Percentiles rank a stretch among this genome's conserved stretches.
These are phyloP conservation scores for Schizopygopsis pylzovi DNA, from an alignment of 2,797 vertebrate genomes.

Conservation along the genomic window DNA sequence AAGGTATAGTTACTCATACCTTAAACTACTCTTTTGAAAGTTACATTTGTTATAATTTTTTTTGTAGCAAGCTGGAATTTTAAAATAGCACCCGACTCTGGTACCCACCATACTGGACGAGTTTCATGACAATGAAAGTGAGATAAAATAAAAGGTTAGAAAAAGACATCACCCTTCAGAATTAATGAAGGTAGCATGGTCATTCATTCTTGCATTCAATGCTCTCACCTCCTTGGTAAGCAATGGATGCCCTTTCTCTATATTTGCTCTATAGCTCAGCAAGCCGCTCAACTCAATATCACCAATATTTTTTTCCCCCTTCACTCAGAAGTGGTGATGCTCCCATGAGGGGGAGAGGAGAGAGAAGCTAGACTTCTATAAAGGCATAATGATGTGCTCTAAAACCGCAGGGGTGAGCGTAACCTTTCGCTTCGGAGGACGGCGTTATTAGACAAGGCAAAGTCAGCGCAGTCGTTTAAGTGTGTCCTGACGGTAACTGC, in stretches of 20 bases:
- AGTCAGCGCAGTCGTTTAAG: constrained; percentile 73
- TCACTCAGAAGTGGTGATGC: constrained; percentile 57
- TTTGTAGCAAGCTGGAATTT: not conserved
- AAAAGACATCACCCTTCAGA: not conserved
- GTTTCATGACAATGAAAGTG: not conserved
- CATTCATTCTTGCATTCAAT: constrained; percentile 1
- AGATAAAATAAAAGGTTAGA: not conserved
- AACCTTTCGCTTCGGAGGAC: constrained; percentile 74
- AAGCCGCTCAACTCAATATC: constrained; percentile 67
- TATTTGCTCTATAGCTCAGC: constrained; percentile 61
- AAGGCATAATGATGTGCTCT: constrained; percentile 71
- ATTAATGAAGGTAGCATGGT: not conserved
- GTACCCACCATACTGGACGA: not conserved
- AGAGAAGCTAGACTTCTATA: constrained; percentile 62
- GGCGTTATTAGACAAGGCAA: constrained; percentile 70
- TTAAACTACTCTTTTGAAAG: not conserved
- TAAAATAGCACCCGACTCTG: not conserved
- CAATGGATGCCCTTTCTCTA: constrained; percentile 49
- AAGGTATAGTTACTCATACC: not conserved
- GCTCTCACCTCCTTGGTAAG: constrained; percentile 27
- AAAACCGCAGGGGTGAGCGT: constrained; percentile 72
- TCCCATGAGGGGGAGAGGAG: constrained; percentile 57
- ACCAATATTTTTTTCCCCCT: constrained; percentile 58
- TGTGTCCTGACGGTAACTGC: constrained; percentile 67
- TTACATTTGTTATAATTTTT: not conserved